phyloP scores from a whole-genome alignment of 2,113 vertebrate species.

The Chloroceryle aenea region DNA sequence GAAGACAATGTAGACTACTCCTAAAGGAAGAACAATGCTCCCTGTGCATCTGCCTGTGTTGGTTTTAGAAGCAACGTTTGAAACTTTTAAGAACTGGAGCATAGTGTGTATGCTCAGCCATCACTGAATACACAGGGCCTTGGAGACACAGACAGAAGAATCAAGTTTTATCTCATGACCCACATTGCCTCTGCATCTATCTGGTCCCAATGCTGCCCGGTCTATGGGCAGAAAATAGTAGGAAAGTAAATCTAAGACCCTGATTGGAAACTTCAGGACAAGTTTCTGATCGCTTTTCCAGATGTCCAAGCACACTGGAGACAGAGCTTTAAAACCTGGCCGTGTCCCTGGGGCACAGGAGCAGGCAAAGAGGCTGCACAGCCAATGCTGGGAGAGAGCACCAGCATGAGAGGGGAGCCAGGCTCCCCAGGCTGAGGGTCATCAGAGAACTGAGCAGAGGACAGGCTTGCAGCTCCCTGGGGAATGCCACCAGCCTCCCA shows the following conservation, averaged over 20 bases:
- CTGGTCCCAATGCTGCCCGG: background rate
- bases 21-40: background rate
- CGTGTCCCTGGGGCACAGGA: background rate
- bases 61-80: background rate
- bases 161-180: background rate
- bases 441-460: slow-evolving; percentile 34
- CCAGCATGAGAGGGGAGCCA: background rate
- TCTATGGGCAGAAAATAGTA: background rate
- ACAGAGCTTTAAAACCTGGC: slow-evolving; percentile 1
- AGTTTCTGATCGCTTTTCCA: slow-evolving; percentile 1
- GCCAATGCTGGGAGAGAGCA: background rate
- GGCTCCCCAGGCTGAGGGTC: slow-evolving; percentile 5
- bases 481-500: background rate
- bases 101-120: background rate
- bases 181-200: background rate
- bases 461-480: background rate
- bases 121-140: background rate
- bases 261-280: background rate
- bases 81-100: background rate
- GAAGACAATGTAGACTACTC: background rate
- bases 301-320: background rate
- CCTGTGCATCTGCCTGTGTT: background rate
- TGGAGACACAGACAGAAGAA: background rate
- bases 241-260: slow-evolving; percentile 10
- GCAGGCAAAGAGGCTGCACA: background rate